Base-by-base conservation (phyloP, 2,888 invertebrate genomes). In the Synanthedon tipuliformis region DNA sequence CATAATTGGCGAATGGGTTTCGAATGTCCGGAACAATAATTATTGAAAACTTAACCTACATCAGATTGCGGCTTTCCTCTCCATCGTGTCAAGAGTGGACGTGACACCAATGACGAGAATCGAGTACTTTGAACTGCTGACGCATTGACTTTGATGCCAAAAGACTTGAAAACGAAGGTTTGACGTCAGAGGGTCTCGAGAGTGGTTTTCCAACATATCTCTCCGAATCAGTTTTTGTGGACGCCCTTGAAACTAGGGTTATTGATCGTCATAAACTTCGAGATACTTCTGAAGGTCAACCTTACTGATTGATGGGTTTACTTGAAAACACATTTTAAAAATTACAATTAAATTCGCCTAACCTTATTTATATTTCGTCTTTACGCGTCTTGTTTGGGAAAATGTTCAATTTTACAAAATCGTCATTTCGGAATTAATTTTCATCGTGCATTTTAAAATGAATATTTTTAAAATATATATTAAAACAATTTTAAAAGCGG, bases 71-170 rank as follows among this genome's bases (percentile, higher is more conserved):
- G 13, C 45, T 13, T 13, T 13, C 45, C 45, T 34, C 45, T 45
- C n/a, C 45, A 45, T 45, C 45, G 45, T 45, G 45, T 45, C 45
- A 45, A 45, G 45, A 15, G 45, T 45, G 13, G 34, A 34, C 58
- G 59, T 58, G 63, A 63, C 61, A 59, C 59, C 69, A 62, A 66
- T 67, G 67, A 62, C 68, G 68, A 56, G 63, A 66, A 69, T 71
- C 71, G 69, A 78, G 78, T 64, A 57, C 60, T 62, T 62, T 66
- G 68, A 68, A 78, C 65, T 68, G 81, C 83, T 83, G 83, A 83
- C 81, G 62, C 71, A 66, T 66, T 68, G 66, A 65, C 73, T 74
- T 71, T 69, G 69, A 67, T 66, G 74, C 72, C 78, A 71, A 75
- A 69, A 69, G 66, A 63, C 66, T 60, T 65, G 63, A 45, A 45